A percentile compares a stretch with the other conserved stretches of the same genome.
phyloP scores from a whole-genome alignment of 2,797 vertebrate genomes.

The Catamblyrhynchus diadema region DNA sequence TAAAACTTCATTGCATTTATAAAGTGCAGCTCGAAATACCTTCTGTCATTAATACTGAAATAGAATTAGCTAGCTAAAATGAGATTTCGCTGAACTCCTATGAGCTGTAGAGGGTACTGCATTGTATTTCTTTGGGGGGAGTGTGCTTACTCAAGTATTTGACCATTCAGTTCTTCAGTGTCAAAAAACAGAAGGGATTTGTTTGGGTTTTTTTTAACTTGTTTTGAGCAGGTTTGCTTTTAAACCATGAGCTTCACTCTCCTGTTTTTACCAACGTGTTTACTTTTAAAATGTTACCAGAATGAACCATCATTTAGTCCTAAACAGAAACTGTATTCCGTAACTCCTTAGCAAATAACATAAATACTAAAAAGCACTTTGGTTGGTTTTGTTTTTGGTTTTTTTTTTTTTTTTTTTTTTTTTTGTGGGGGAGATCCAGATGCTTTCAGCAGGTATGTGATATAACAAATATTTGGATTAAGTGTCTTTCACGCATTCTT shows the following conservation, averaged over 20 bases:
- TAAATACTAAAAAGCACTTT: background rate
- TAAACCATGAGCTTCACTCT: background rate
- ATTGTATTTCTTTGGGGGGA: background rate
- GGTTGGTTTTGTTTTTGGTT: too few species aligned
- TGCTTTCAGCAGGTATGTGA: background rate
- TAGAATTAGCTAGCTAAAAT: background rate
- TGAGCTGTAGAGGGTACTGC: fast-evolving
- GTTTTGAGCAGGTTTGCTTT: background rate
- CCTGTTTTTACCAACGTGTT: background rate
- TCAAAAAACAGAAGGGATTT: background rate
- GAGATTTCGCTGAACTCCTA: background rate
- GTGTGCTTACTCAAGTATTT: background rate
- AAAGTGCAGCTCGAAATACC: background rate
- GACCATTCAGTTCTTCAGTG: background rate
- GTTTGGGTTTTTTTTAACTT: background rate
- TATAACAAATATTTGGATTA: background rate
- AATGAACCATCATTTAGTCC: background rate
- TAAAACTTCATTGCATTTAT: background rate
- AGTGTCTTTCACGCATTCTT: fast-evolving
- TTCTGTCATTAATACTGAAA: background rate
- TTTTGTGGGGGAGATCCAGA: background rate
- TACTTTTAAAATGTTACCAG: background rate
- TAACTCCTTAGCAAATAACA: background rate
- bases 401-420: background rate
- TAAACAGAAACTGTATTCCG: background rate